Conservation (phyloP, 2,888 invertebrate species). For the Latrodectus hesperus region DNA sequence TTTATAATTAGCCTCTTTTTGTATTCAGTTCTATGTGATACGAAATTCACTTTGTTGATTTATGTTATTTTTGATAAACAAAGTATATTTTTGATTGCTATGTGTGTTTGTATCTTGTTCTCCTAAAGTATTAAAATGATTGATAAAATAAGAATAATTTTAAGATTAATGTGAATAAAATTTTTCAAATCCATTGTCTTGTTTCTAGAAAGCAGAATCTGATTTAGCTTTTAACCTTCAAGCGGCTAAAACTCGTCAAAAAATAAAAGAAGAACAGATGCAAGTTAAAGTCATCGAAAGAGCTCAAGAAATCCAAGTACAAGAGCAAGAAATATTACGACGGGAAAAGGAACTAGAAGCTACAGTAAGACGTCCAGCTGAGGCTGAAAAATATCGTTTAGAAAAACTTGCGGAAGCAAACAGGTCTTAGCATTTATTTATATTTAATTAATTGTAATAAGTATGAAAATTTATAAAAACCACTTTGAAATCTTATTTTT, state of each 20-base stretch:
- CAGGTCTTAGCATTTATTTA: slow-evolving; percentile 74
- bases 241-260: slow-evolving; percentile 95
- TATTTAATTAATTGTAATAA: too few species aligned
- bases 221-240: slow-evolving; percentile 94
- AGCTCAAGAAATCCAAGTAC: slow-evolving; percentile 93
- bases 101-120: too few species aligned
- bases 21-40: too few species aligned
- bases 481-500: too few species aligned
- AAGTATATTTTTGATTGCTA: too few species aligned
- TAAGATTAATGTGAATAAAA: too few species aligned
- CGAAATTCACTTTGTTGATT: too few species aligned
- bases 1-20: not conserved
- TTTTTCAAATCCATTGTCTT: not conserved
- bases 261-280: slow-evolving; percentile 98
- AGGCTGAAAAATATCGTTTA: slow-evolving; percentile 92
- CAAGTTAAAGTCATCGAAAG: slow-evolving; percentile 88
- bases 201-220: slow-evolving; percentile 88
- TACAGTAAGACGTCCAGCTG: slow-evolving; percentile 93
- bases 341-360: slow-evolving; percentile 94
- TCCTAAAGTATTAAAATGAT: too few species aligned
- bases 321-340: slow-evolving; percentile 95
- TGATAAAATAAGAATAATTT: too few species aligned
- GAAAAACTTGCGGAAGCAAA: slow-evolving; percentile 97
- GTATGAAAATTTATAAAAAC: too few species aligned
- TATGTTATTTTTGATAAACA: too few species aligned